Conservation (phyloP, 2,797 vertebrate species). For the Eulemur albifrons region DNA sequence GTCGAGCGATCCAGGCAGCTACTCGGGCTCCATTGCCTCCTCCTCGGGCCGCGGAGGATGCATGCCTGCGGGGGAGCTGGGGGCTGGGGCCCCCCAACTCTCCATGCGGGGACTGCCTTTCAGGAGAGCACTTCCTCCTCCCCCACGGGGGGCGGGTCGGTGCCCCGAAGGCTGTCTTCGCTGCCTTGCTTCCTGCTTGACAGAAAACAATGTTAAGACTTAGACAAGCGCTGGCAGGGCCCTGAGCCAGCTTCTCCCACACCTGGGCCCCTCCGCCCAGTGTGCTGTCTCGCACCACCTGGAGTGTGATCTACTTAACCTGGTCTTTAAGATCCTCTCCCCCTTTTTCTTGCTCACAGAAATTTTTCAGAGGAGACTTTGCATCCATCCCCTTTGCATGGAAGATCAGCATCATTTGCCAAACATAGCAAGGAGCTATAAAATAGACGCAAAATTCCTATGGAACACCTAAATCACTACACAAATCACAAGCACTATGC, state of each 20-base stretch:
- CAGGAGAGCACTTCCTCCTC: constrained; percentile 92
- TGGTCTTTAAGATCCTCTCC: not conserved
- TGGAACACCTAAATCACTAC: not conserved
- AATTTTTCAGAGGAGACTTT: not conserved
- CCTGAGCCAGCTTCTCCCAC: not conserved
- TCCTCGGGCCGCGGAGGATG: not conserved
- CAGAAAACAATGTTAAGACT: constrained; percentile 47
- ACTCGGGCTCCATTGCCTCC: constrained; percentile 70
- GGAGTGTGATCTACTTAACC: not conserved
- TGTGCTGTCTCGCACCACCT: not conserved
- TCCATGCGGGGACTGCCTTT: constrained; percentile 49
- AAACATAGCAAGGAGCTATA: not conserved
- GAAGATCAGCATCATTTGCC: not conserved
- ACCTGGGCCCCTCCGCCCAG: not conserved
- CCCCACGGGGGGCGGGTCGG: constrained; percentile 89
- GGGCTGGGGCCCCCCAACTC: constrained; percentile 32
- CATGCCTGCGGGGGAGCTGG: not conserved
- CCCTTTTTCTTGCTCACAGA: not conserved
- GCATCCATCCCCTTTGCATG: not conserved
- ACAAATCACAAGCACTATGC: accelerated
- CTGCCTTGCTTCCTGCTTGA: constrained; percentile 93
- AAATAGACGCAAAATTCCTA: not conserved
- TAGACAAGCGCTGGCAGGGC: accelerated
- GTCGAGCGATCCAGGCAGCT: constrained; percentile 6
- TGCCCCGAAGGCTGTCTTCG: constrained; percentile 88